Conservation (phyloP, 1,140 invertebrate genomes). For the Pseudachorutes palmiensis region DNA sequence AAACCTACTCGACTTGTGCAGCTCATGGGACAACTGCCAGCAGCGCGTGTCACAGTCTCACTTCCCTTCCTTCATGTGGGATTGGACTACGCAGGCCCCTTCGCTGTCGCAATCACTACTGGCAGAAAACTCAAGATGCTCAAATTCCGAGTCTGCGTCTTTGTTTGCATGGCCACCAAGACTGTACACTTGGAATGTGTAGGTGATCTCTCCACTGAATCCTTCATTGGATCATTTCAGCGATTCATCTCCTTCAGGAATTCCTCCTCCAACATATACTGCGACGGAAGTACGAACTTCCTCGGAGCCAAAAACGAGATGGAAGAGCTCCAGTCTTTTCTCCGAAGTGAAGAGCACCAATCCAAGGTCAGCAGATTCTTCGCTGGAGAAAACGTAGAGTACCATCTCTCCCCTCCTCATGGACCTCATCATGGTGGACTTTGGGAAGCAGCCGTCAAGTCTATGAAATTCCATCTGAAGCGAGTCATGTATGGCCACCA, state of each 20-base stretch:
- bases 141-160: constrained; percentile 37
- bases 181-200: constrained; percentile 38
- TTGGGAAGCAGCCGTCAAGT: constrained; percentile 6
- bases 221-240: constrained; percentile 39
- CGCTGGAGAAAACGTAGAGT: not conserved
- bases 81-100: not conserved
- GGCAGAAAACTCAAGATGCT: not conserved
- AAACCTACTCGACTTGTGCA: not conserved
- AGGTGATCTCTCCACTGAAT: constrained; percentile 26
- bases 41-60: not conserved
- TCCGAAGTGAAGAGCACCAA: not conserved
- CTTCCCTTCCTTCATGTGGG: not conserved
- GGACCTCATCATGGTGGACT: constrained; percentile 9
- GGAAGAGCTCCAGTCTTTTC: not conserved
- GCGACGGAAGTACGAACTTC: constrained; percentile 40
- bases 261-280: constrained; percentile 37
- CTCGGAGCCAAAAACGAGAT: constrained; percentile 12
- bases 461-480: constrained; percentile 11
- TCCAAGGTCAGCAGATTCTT: not conserved
- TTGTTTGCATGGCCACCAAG: constrained; percentile 34
- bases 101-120: constrained; percentile 7
- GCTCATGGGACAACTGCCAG: not conserved
- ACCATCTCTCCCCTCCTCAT: not conserved
- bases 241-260: constrained; percentile 41
- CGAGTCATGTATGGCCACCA: constrained; percentile 10